These are phyloP conservation scores for Montipora foliosa DNA, from an alignment of 64 coral and sea anemone species.

Conservation along the genomic window DNA sequence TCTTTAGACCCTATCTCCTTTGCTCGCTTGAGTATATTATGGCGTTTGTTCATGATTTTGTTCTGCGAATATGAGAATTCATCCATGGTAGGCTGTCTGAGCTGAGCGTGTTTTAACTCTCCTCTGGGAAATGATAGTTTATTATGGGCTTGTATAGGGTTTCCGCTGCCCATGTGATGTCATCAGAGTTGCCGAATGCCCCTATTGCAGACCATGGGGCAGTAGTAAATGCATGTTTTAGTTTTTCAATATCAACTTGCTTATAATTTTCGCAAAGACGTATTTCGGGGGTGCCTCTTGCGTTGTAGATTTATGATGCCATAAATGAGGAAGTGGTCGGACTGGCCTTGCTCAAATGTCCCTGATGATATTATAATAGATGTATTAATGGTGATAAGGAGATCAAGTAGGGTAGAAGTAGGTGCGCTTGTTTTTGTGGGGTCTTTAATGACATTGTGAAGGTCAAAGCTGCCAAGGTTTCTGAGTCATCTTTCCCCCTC, in stretches of 20 bases:
- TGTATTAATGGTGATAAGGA: constrained; percentile 19
- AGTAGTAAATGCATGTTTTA: constrained; percentile 11
- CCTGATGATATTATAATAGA: constrained; percentile 43
- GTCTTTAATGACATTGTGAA: constrained; percentile 63
- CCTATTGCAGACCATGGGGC: constrained; percentile 58
- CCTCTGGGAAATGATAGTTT: constrained; percentile 43
- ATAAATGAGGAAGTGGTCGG: constrained; percentile 42
- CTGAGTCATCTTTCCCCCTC: constrained; percentile 51
- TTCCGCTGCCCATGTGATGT: constrained; percentile 69
- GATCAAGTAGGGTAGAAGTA: constrained; percentile 45
- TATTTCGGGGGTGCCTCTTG: constrained; percentile 29
- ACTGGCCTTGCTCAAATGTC: constrained; percentile 48
- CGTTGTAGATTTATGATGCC: constrained; percentile 21
- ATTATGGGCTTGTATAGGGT: constrained; percentile 56
- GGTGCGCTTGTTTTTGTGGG: constrained; percentile 15
- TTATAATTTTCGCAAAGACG: constrained; percentile 58
- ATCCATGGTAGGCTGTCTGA: constrained; percentile 62
- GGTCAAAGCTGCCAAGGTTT: constrained; percentile 57
- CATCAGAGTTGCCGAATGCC: constrained; percentile 62
- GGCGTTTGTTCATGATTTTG: constrained; percentile 68
- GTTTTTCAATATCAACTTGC: constrained; percentile 17
- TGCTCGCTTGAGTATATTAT: constrained; percentile 37
- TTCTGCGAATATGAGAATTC: constrained; percentile 66
- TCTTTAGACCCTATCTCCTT: constrained; percentile 37
- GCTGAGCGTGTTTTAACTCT: constrained; percentile 64